These are phyloP conservation scores for Priocnemis perturbator DNA, from an alignment of 2,888 invertebrate genomes.

Conservation along the genomic window DNA sequence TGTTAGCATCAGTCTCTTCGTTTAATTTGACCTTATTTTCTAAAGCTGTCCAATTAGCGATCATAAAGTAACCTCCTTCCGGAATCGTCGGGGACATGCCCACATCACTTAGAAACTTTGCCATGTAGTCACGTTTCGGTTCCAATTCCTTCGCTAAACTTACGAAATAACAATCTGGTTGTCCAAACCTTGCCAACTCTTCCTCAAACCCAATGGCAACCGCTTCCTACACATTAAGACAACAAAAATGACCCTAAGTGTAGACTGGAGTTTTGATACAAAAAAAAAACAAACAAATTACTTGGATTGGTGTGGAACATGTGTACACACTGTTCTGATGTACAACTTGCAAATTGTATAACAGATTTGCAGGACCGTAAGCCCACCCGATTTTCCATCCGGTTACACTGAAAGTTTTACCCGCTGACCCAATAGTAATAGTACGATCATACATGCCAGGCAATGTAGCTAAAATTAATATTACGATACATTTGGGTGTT, in stretches of 20 bases:
- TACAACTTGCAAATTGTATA: slow-evolving; percentile 88
- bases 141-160: slow-evolving; percentile 85
- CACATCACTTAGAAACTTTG: slow-evolving; percentile 83
- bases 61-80: slow-evolving; percentile 97
- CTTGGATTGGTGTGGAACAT: slow-evolving; percentile 91
- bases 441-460: slow-evolving; percentile 99
- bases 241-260: too few relatives aligned
- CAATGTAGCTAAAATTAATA: slow-evolving; percentile 81
- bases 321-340: slow-evolving; percentile 98
- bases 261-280: too few relatives aligned
- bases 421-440: slow-evolving; percentile 97
- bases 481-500: slow-evolving; percentile 7
- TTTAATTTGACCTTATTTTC: slow-evolving; percentile 82
- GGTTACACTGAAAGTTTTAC: slow-evolving; percentile 98
- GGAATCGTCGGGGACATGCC: slow-evolving; percentile 95
- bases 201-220: slow-evolving; percentile 92
- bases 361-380: slow-evolving; percentile 89
- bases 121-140: slow-evolving; percentile 88
- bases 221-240: slow-evolving; percentile 84
- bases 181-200: slow-evolving; percentile 83
- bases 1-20: slow-evolving; percentile 81
- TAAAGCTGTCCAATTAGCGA: slow-evolving; percentile 93
- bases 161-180: slow-evolving; percentile 89
- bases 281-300: slow-evolving; percentile 58
- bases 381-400: slow-evolving; percentile 99